A percentile compares a stretch with the other conserved stretches of the same genome.
Conservation (phyloP, 2,797 vertebrate species). For the Fistularia commersonii region DNA sequence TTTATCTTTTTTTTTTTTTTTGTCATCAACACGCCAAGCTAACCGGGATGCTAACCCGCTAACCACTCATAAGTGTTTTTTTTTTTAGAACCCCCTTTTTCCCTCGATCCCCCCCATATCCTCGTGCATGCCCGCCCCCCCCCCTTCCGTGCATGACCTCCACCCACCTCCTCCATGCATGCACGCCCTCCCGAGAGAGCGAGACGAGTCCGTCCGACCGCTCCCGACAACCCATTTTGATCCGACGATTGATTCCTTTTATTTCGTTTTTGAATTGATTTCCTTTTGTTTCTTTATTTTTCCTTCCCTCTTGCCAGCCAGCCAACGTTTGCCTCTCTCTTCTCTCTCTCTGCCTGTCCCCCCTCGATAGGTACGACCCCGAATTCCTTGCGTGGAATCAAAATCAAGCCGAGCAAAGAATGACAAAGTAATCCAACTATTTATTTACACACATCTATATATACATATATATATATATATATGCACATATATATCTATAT, state of each 20-base stretch:
- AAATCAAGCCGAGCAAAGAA: conserved; percentile 88
- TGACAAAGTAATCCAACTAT: conserved; percentile 86
- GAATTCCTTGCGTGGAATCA: conserved; percentile 90
- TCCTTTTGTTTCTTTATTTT: no score
- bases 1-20: no score
- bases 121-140: conserved; percentile 45
- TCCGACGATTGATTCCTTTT: no score
- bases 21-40: no score
- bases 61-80: no score
- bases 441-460: conserved; percentile 62
- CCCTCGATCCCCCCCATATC: conserved; percentile 73
- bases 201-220: conserved; percentile 58
- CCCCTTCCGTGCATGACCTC: conserved; percentile 65
- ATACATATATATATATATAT: conserved; percentile 40
- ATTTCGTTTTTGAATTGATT: no score
- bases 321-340: conserved; percentile 75
- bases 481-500: conserved; percentile 15
- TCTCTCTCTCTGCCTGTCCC: conserved; percentile 82
- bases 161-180: conserved; percentile 64
- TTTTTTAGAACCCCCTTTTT: background rate
- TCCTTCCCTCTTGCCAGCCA: conserved; percentile 76
- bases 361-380: conserved; percentile 84
- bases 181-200: conserved; percentile 67
- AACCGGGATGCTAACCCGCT: no score
- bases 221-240: conserved; percentile 61